Evolutionary conservation across 2,113 vertebrate species (phyloP), one percentile per base, ranked within the genome.

Genomic region (Progne subis): DNA sequence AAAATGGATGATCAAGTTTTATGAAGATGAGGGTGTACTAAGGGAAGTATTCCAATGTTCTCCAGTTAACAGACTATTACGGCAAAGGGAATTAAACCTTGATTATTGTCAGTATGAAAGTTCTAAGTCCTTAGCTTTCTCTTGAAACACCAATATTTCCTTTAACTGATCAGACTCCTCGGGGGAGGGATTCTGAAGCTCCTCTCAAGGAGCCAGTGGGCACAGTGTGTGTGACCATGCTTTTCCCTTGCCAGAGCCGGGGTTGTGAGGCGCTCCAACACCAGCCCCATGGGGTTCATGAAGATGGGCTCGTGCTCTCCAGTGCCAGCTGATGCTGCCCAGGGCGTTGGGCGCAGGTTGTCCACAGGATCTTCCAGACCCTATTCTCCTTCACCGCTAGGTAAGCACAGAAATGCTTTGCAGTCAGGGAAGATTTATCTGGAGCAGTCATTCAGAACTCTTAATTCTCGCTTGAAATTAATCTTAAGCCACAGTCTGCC

Each of bases 361-460:
- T 99, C 99, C 43, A 99, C 97, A 0, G 99, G 99, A 34, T 99
- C 99, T 94, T 99, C 99, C 39, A 98, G 99, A 29, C 99, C 99
- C 2, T 99, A 99, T 72, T 99, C 99, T 32, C 99, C 99, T 69
- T 99, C 99, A 15, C 99, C 99, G 25, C 98, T 99, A 9, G 99
- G 99, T 99, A 97, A 98, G 90, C 23, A 43, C 34, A 7, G 37
- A 20, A 25, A 16, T 26, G 19, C 16, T 39, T 17, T 26, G 14
- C 34, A 34, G 9, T 63, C 31, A 25, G 24, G 10, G 23, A 56
- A 31, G 5, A 7, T 80, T 74, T 24, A 55, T 59, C 37, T 84
- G n/a, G 17, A 82, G 19, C 32, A 57, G 46, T 79, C n/a, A 26
- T 84, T 88, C 61, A 56, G 41, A 82, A 28, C 13, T 20, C 13